A percentile compares a stretch with the other conserved stretches of the same genome.
phyloP scores from a whole-genome alignment of 1,140 invertebrate species.

The Cephus cinctus region DNA sequence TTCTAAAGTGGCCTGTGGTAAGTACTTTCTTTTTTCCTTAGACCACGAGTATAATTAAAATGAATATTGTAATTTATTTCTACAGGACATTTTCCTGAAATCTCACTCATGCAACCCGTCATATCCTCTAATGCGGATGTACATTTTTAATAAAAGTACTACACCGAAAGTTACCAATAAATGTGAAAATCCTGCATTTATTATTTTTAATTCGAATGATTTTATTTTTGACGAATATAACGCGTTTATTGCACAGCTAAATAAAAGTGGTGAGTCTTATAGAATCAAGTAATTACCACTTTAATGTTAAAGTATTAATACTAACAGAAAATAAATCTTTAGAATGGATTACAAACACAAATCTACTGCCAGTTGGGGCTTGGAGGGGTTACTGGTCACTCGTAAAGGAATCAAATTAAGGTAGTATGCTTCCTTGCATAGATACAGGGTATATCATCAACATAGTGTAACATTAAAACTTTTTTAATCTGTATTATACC shows the following conservation, averaged over 20 bases:
- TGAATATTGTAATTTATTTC: neutral
- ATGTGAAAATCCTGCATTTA: slow-evolving; percentile 2
- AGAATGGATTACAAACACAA: slow-evolving; percentile 57
- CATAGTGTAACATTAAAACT: neutral
- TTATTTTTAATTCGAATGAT: slow-evolving; percentile 18
- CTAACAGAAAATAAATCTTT: slow-evolving; percentile 12
- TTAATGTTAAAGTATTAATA: neutral
- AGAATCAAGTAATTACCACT: slow-evolving; percentile 29
- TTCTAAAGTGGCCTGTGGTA: slow-evolving; percentile 19
- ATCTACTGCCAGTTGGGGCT: slow-evolving; percentile 56
- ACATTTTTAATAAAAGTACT: neutral
- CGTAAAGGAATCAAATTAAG: no score
- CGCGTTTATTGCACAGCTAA: slow-evolving; percentile 50
- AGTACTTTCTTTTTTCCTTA: slow-evolving; percentile 17
- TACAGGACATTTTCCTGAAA: slow-evolving; percentile 1
- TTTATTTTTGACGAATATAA: slow-evolving; percentile 51
- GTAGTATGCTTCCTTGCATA: no score
- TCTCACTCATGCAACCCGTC: neutral
- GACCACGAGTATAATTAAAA: slow-evolving; percentile 10
- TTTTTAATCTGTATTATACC: neutral
- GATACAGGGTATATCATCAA: neutral
- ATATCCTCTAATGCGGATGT: slow-evolving; percentile 1
- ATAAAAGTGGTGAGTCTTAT: slow-evolving; percentile 42
- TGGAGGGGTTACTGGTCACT: slow-evolving; percentile 55
- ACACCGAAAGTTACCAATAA: neutral